Percentiles rank a stretch among this genome's conserved stretches.
Evolutionary conservation across 1,140 invertebrate species (phyloP).

Genomic region (Drosophila pallidifrons): DNA sequence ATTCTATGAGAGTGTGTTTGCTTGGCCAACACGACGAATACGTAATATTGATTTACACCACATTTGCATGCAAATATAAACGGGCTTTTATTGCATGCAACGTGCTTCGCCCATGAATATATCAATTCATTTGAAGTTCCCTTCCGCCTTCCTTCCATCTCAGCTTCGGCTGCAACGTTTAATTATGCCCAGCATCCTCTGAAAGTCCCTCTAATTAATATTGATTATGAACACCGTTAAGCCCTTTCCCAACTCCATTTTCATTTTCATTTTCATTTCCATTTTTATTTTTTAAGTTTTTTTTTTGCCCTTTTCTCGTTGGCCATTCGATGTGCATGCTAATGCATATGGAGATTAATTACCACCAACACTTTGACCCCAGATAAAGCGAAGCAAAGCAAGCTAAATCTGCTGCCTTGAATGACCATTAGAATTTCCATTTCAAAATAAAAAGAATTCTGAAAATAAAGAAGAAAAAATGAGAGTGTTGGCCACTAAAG

Average conservation of each 20-base stretch:
- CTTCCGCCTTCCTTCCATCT: neutral
- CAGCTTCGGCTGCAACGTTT: constrained; percentile 44
- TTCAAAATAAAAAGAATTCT: too few relatives aligned
- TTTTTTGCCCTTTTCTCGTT: constrained; percentile 22
- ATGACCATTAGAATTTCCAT: neutral
- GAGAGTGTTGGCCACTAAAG: constrained; percentile 10
- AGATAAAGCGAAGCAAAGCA: neutral
- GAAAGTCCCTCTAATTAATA: constrained; percentile 63
- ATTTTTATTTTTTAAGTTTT: constrained; percentile 13
- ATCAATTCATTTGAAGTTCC: constrained; percentile 50
- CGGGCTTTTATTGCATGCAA: constrained; percentile 59
- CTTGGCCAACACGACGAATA: constrained; percentile 35
- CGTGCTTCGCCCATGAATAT: constrained; percentile 31
- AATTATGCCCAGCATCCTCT: constrained; percentile 47
- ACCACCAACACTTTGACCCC: constrained; percentile 10
- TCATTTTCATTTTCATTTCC: constrained; percentile 3
- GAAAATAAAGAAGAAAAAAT: too few relatives aligned
- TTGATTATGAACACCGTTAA: constrained; percentile 65
- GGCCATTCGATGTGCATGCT: constrained; percentile 43
- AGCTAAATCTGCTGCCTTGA: neutral
- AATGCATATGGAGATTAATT: constrained; percentile 77
- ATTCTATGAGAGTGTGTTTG: constrained; percentile 7
- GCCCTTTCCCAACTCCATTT: neutral
- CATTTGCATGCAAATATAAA: constrained; percentile 65
- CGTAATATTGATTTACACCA: constrained; percentile 63